Evolutionary conservation across 2,888 invertebrate species (phyloP), one percentile per base, ranked within the genome.

Genomic region (Cephus nigrinus): DNA sequence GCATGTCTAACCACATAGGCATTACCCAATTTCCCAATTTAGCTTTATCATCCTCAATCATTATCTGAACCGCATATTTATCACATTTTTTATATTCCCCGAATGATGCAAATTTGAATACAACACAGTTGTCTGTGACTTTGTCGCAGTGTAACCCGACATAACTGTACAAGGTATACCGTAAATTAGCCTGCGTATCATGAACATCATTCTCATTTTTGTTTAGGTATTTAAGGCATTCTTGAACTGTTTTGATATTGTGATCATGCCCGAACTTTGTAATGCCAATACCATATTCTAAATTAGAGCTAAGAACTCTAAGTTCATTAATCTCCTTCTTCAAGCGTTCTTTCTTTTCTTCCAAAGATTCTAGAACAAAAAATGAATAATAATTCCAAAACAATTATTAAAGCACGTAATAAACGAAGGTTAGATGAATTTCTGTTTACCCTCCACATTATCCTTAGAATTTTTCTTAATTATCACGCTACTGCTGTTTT

Each of bases 1-100:
- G 68, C 35, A 88, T 80, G 30, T 85, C 78, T 15, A 86, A 73
- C 3, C 83, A 82, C 77, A 83, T 78, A 1, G 88, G 88, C 85
- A 89, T 82, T 23, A 83, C 35, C 85, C 84, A 88, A 55, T 83
- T 84, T 33, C 88, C 87, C 68, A 89, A 40, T 11, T n/a, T 35
- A 9, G 33, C 75, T 77, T 77, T 78, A 3, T n/a, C 68, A 5
- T 83, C 12, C 0, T 79, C 32, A 12, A 76, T 77, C 0, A 83
- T 75, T 55, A 88, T 78, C 82, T 88, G 85, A 31, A 88, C 30
- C 0, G 79, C 78, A 3, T 82, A 68, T 3, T 75, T 31, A 34
- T 69, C 72, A 30, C 1, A 35, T 71, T 23, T 68, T n/a, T n/a
- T 12, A 9, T 11, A 33, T 30, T 73, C 40, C 3, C 32, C 35